Conservation (phyloP, 2,888 invertebrate species). For the Apodemia mormo region DNA sequence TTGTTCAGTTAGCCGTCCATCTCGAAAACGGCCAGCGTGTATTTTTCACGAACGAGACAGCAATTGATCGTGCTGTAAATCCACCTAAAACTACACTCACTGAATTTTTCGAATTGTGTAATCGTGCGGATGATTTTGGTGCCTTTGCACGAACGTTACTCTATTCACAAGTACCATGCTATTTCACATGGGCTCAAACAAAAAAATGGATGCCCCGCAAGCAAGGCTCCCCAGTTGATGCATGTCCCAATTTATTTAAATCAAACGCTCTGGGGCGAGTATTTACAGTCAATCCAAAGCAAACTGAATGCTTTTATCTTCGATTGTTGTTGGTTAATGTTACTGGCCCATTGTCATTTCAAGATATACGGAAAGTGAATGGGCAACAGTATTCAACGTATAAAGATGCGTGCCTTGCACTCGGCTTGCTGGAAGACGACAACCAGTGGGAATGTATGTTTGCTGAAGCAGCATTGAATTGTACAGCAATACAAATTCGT, state of each 20-base stretch:
- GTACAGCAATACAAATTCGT: conserved; percentile 35
- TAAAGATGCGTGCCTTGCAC: conserved; percentile 35
- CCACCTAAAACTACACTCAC: conserved; percentile 44
- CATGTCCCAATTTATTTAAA: conserved; percentile 35
- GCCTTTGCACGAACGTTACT: conserved; percentile 29
- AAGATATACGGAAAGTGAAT: conserved; percentile 34
- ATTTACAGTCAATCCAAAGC: conserved; percentile 40
- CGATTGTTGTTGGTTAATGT: conserved; percentile 41
- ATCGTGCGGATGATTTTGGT: conserved; percentile 33
- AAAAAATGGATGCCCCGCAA: conserved; percentile 35
- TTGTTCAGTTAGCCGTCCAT: conserved; percentile 32
- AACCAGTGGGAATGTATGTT: conserved; percentile 30
- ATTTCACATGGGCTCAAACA: conserved; percentile 34
- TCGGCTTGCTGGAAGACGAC: conserved; percentile 39
- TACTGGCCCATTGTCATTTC: conserved; percentile 34
- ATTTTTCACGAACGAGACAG: conserved; percentile 38
- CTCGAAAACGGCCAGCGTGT: conserved; percentile 32
- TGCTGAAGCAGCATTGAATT: conserved; percentile 26
- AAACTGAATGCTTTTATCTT: conserved; percentile 39
- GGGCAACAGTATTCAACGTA: conserved; percentile 19
- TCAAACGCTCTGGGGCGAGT: conserved; percentile 38
- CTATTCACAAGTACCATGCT: conserved; percentile 31
- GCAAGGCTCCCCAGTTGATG: conserved; percentile 34
- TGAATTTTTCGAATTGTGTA: conserved; percentile 37
- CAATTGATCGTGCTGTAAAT: conserved; percentile 36